A percentile compares a stretch with the other conserved stretches of the same genome.
Evolutionary conservation across 2,797 vertebrate species (phyloP).

Genomic region (Paedocypris micromegethes): DNA sequence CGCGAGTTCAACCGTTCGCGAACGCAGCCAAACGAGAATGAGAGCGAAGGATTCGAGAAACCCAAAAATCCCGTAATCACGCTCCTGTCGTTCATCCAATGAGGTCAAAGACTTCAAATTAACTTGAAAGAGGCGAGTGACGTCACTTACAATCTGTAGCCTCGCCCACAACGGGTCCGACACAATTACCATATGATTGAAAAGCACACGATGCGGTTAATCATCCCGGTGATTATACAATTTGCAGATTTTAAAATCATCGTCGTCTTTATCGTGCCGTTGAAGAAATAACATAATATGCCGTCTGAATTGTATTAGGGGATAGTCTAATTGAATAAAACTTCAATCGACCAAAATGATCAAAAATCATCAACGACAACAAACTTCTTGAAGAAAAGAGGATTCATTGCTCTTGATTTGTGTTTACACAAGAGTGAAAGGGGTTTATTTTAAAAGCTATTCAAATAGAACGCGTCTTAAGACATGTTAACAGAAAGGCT

Average conservation of each 20-base stretch:
- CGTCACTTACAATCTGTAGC: conserved; percentile 53
- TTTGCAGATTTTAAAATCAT: no score
- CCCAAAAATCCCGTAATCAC: conserved; percentile 16
- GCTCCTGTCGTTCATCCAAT: conserved; percentile 51
- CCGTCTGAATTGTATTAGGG: no score
- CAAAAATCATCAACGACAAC: conserved; percentile 8
- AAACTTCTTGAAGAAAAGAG: not conserved
- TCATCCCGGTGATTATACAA: no score
- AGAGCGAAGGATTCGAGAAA: not conserved
- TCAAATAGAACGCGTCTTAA: not conserved
- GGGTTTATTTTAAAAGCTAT: not conserved
- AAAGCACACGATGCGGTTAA: not conserved
- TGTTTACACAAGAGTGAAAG: not conserved
- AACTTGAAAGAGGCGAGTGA: conserved; percentile 56
- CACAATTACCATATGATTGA: conserved; percentile 5
- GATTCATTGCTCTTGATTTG: not conserved
- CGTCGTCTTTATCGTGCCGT: no score
- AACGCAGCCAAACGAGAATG: not conserved
- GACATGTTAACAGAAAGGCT: no score
- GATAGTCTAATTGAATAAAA: no score
- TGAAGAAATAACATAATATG: no score
- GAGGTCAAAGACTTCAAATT: conserved; percentile 44
- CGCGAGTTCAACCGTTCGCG: not conserved
- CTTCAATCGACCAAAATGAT: not conserved
- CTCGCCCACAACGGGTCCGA: conserved; percentile 30